These are phyloP conservation scores for Xiphorhynchus elegans DNA, from an alignment of 2,113 vertebrate genomes.

Conservation along the genomic window DNA sequence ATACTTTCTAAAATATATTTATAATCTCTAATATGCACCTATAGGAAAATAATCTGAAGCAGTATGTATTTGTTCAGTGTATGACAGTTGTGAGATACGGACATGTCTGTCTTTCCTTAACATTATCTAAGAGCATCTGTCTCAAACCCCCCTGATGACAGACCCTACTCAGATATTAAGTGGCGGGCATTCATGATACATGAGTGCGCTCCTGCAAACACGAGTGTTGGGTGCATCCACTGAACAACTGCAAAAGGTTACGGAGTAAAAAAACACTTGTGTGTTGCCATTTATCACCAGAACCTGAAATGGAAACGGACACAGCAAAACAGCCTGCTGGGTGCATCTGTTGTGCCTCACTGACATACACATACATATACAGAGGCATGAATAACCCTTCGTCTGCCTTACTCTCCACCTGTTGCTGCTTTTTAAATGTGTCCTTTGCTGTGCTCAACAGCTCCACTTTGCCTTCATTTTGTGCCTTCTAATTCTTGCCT, in stretches of 20 bases:
- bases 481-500: neutral
- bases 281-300: neutral
- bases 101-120: neutral
- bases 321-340: neutral
- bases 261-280: neutral
- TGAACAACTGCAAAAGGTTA: neutral
- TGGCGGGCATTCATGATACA: neutral
- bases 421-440: neutral
- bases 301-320: neutral
- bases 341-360: neutral
- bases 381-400: neutral
- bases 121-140: neutral
- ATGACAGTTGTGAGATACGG: neutral
- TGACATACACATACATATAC: fast-evolving
- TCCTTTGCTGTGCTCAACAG: neutral
- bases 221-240: neutral
- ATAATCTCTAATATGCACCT: neutral
- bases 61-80: neutral
- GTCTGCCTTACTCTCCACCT: neutral
- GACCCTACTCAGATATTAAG: neutral
- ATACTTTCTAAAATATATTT: neutral
- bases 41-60: neutral
- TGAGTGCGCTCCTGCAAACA: neutral
- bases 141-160: neutral
- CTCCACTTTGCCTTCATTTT: neutral